Conservation (phyloP, 2,888 invertebrate genomes). For the Tipula unca region DNA sequence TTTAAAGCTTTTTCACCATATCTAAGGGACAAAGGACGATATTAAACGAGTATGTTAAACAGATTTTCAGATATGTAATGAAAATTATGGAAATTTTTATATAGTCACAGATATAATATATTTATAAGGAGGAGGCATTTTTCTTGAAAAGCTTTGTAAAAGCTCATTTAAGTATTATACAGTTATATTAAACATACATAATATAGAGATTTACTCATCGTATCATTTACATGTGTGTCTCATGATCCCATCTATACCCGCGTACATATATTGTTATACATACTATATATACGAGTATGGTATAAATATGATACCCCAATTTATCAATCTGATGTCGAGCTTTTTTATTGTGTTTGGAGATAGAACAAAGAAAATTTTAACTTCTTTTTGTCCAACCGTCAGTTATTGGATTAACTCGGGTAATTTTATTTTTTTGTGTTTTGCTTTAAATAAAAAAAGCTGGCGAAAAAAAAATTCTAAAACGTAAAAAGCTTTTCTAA, state of each 20-base stretch:
- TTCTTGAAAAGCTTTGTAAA: neutral
- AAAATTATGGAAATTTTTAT: neutral
- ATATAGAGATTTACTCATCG: neutral
- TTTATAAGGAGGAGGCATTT: neutral
- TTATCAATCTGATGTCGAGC: slow-evolving; percentile 2
- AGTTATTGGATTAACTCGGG: neutral
- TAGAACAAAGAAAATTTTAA: neutral
- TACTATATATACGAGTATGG: too few species aligned
- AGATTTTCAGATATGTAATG: neutral
- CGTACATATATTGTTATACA: neutral
- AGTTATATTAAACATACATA: neutral
- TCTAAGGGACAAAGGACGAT: neutral
- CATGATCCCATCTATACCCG: neutral
- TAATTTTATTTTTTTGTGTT: neutral
- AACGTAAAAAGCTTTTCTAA: neutral
- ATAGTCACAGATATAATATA: neutral
- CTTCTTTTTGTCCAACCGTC: neutral
- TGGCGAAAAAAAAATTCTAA: neutral
- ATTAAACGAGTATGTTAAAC: neutral
- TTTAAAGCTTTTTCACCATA: neutral
- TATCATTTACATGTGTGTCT: neutral
- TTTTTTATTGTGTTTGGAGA: neutral
- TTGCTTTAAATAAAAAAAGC: too few species aligned
- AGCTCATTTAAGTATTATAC: neutral
- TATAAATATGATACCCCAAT: slow-evolving; percentile 14